Base-by-base conservation (phyloP, 2,888 invertebrate genomes). In the Entomobrya multifasciata region DNA sequence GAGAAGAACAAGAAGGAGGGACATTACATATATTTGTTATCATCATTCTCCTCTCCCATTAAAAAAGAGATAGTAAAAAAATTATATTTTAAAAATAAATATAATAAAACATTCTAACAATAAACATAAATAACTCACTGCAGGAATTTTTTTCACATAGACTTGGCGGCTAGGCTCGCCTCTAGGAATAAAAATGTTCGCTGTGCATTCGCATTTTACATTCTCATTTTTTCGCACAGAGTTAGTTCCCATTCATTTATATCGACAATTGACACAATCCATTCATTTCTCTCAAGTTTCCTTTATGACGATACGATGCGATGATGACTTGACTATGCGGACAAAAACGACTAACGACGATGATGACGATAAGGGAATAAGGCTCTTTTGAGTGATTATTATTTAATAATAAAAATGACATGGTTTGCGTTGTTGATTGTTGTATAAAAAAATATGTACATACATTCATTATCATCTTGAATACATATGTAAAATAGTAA, bases 261-360 rank as follows among this genome's bases (percentile, higher is more conserved):
- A 57, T 57, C 55, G 55, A 57, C 55, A 57, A 20, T 25, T 30
- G 13, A 25, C 30, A 30, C n/a, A 22, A 52, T 60, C 5, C 36
- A 72, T 72, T 72, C 72, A 72, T 72, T 72, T 72, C 72, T 25
- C 49, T 52, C 52, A 52, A 15, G 72, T 52, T 72, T 72, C 72
- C 72, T 27, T 49, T 27, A 27, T 20, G 10, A 72, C 5, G 0
- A 72, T 52, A n/a, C n/a, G n/a, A n/a, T n/a, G n/a, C n/a, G 20
- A 25, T 49, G 49, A 25, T n/a, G n/a, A n/a, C n/a, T n/a, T 22
- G 49, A 65, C 62, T 57, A 1, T 17, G 22, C 57, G 8, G 22
- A 22, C 10, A 57, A 1, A 17, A 22, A n/a, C 20, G 17, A n/a
- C n/a, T n/a, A n/a, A n/a, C 8, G 62, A 27, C 15, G 27, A 62